phyloP scores from a whole-genome alignment of 2,888 invertebrate species.

The Lydus trimaculatus region DNA sequence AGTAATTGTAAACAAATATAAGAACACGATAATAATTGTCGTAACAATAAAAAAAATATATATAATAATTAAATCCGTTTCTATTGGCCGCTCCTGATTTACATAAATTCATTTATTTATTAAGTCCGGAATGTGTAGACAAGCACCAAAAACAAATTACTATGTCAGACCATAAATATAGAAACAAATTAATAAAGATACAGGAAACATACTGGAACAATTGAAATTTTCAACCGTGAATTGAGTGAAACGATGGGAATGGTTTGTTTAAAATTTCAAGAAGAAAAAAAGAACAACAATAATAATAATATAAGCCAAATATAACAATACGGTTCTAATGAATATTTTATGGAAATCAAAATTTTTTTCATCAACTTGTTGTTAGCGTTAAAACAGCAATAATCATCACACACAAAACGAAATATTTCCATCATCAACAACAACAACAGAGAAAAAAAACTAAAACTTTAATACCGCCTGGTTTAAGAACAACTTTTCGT shows the following conservation, averaged over 20 bases:
- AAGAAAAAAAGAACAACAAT: neutral
- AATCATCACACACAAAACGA: neutral
- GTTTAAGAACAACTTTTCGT: neutral
- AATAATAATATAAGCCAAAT: neutral
- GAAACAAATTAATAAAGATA: constrained; percentile 18
- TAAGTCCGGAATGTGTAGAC: constrained; percentile 16
- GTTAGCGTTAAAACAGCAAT: neutral
- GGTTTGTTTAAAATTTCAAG: constrained; percentile 1
- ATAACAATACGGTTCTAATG: neutral
- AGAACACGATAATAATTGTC: neutral
- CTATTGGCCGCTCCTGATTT: constrained; percentile 6
- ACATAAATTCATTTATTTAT: constrained; percentile 18
- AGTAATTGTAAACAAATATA: neutral
- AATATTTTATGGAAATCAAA: neutral
- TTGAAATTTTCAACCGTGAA: constrained; percentile 18
- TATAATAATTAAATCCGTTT: constrained; percentile 5
- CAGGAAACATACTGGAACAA: constrained; percentile 18
- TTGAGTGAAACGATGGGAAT: constrained; percentile 15
- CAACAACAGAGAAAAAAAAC: neutral
- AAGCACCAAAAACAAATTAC: constrained; percentile 15
- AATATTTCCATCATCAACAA: neutral
- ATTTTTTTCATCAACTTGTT: neutral
- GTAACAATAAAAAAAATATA: neutral
- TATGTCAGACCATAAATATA: constrained; percentile 16
- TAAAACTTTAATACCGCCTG: neutral